A percentile compares a stretch with the other conserved stretches of the same genome.
phyloP scores from a whole-genome alignment of 2,888 invertebrate genomes.

The Aleiodes testaceus region DNA sequence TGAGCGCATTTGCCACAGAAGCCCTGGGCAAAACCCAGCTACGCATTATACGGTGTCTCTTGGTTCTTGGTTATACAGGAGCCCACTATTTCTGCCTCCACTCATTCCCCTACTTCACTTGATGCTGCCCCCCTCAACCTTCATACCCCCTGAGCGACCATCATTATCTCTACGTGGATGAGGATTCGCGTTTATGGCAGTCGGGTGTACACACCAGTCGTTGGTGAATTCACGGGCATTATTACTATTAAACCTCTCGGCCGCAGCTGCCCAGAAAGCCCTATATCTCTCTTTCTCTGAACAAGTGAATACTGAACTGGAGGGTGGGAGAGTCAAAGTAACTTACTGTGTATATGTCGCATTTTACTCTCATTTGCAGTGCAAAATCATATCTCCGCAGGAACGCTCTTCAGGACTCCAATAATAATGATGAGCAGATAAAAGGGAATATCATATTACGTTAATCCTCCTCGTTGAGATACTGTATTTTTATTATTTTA shows the following conservation, averaged over 20 bases:
- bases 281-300: slow-evolving; percentile 9
- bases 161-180: slow-evolving; percentile 60
- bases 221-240: slow-evolving; percentile 48
- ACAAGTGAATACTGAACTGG: slow-evolving; percentile 34
- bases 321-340: slow-evolving; percentile 36
- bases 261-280: slow-evolving; percentile 47
- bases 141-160: slow-evolving; percentile 57
- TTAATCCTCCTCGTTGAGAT: not conserved
- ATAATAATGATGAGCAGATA: slow-evolving; percentile 9
- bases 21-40: slow-evolving; percentile 33
- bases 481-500: not conserved
- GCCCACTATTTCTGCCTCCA: slow-evolving; percentile 9
- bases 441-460: not conserved
- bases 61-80: slow-evolving; percentile 13
- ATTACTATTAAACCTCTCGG: slow-evolving; percentile 55
- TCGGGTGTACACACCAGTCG: slow-evolving; percentile 36
- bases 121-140: slow-evolving; percentile 39
- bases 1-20: slow-evolving; percentile 22
- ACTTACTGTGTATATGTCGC: slow-evolving; percentile 31
- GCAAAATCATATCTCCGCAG: not conserved
- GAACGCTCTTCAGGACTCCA: slow-evolving; percentile 24
- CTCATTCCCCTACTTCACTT: not conserved
- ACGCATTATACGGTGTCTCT: slow-evolving; percentile 45
- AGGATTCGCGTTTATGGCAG: slow-evolving; percentile 51
- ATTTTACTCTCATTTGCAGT: slow-evolving; percentile 13